Percentiles rank a stretch among this genome's conserved stretches.
phyloP scores from a whole-genome alignment of 2,797 vertebrate genomes.

The Siniperca obscura region DNA sequence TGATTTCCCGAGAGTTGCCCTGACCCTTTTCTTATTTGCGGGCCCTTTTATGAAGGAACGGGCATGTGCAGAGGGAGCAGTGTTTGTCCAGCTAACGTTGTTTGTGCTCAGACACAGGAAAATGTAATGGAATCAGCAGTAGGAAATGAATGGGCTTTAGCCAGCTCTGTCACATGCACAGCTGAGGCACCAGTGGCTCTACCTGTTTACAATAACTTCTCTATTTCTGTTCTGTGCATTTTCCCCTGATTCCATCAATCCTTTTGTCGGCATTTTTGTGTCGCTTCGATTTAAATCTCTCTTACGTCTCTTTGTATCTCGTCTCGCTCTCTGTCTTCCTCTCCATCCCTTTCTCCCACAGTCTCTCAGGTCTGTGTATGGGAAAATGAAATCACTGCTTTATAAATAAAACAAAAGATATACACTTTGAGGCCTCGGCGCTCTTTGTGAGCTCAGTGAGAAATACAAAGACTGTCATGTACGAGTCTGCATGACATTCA shows the following conservation, averaged over 20 bases:
- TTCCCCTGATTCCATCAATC: conserved; percentile 63
- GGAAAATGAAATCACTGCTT: conserved; percentile 60
- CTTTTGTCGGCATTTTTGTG: conserved; percentile 34
- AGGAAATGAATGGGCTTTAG: conserved; percentile 71
- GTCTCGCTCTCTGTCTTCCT: background rate
- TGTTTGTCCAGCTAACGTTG: conserved; percentile 68
- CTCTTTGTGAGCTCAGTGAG: conserved; percentile 51
- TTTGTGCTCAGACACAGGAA: conserved; percentile 59
- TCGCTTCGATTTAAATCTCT: conserved; percentile 59
- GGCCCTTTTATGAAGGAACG: conserved; percentile 40
- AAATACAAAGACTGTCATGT: conserved; percentile 59
- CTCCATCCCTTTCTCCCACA: conserved; percentile 9
- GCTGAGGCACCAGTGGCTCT: conserved; percentile 51
- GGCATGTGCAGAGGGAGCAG: conserved; percentile 13
- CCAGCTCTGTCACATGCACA: conserved; percentile 54
- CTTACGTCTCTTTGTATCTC: conserved; percentile 42
- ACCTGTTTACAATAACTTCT: conserved; percentile 68
- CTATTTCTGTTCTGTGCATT: conserved; percentile 39
- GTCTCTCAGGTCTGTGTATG: conserved; percentile 38
- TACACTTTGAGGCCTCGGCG: conserved; percentile 48
- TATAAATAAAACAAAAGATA: conserved; percentile 78
- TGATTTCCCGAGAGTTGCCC: conserved; percentile 62
- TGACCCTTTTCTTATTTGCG: conserved; percentile 56
- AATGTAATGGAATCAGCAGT: conserved; percentile 69
- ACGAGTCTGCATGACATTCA: conserved; percentile 42